phyloP scores from a whole-genome alignment of 2,113 vertebrate species.

The Vicugna pacos region DNA sequence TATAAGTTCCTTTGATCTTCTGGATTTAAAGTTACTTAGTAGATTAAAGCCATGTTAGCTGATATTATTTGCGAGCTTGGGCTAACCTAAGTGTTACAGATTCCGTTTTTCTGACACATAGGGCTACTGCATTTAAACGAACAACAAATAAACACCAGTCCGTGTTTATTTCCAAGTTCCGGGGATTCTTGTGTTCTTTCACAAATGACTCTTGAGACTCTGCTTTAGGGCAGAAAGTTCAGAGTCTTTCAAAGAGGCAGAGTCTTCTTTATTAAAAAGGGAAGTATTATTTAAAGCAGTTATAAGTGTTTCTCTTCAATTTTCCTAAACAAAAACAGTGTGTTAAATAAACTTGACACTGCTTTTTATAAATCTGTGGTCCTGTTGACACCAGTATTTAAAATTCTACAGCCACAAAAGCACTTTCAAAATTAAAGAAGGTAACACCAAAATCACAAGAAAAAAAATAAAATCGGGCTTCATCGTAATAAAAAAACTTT shows the following conservation, averaged over 20 bases:
- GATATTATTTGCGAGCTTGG: conserved; percentile 59
- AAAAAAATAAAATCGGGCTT: background rate
- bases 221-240: background rate
- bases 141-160: conserved; percentile 74
- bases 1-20: conserved; percentile 77
- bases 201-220: background rate
- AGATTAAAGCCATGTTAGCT: conserved; percentile 61
- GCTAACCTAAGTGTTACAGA: background rate
- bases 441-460: background rate
- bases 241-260: conserved; percentile 17
- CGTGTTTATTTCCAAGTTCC: conserved; percentile 66
- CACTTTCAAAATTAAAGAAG: background rate
- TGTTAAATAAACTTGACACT: background rate
- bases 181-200: conserved; percentile 27
- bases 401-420: conserved; percentile 31
- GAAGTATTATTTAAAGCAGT: background rate
- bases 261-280: background rate
- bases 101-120: conserved; percentile 28
- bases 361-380: background rate
- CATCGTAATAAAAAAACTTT: background rate
- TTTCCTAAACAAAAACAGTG: conserved; percentile 62
- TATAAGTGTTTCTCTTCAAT: background rate
- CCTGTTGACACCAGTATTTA: conserved; percentile 1
- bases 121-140: conserved; percentile 63
- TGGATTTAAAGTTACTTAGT: conserved; percentile 35